Evolutionary conservation across 1,140 invertebrate genomes (phyloP).

Genomic region (Aphidius gifuensis): DNA sequence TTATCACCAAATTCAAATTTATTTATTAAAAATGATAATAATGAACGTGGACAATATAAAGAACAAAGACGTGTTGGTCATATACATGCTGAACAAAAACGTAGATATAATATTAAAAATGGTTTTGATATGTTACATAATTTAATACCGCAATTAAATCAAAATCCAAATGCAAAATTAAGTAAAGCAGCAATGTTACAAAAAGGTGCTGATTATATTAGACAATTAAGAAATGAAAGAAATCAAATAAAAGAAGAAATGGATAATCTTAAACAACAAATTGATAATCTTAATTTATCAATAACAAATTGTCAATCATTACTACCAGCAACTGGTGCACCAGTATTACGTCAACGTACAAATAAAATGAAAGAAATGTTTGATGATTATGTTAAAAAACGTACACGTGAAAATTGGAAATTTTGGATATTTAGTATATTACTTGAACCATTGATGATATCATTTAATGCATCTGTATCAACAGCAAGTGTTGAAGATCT

Average conservation of each 20-base stretch:
- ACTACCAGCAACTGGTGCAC: slow-evolving; percentile 92
- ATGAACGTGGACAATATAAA: slow-evolving; percentile 52
- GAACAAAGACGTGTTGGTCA: slow-evolving; percentile 79
- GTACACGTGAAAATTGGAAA: slow-evolving; percentile 93
- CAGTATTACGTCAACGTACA: slow-evolving; percentile 83
- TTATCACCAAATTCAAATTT: slow-evolving; percentile 40
- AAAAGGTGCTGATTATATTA: slow-evolving; percentile 94
- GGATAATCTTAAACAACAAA: slow-evolving; percentile 79
- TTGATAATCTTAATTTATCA: slow-evolving; percentile 84
- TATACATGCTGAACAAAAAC: slow-evolving; percentile 96
- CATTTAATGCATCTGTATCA: slow-evolving; percentile 87
- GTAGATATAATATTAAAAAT: slow-evolving; percentile 95
- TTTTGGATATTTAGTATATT: slow-evolving; percentile 98
- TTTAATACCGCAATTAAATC: slow-evolving; percentile 87
- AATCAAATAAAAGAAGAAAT: slow-evolving; percentile 87
- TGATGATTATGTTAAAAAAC: slow-evolving; percentile 81
- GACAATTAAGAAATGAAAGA: slow-evolving; percentile 81
- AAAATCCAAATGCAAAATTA: slow-evolving; percentile 87
- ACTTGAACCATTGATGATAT: slow-evolving; percentile 80
- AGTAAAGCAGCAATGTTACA: slow-evolving; percentile 96
- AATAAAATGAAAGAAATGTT: slow-evolving; percentile 94
- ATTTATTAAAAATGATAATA: slow-evolving; percentile 44
- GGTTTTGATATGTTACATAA: slow-evolving; percentile 93
- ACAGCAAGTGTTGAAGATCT: slow-evolving; percentile 88
- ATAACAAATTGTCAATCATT: slow-evolving; percentile 92